Evolutionary conservation across 2,888 invertebrate genomes (phyloP), one percentile per base, ranked within the genome.

Genomic region (Malthinus seriepunctatus): DNA sequence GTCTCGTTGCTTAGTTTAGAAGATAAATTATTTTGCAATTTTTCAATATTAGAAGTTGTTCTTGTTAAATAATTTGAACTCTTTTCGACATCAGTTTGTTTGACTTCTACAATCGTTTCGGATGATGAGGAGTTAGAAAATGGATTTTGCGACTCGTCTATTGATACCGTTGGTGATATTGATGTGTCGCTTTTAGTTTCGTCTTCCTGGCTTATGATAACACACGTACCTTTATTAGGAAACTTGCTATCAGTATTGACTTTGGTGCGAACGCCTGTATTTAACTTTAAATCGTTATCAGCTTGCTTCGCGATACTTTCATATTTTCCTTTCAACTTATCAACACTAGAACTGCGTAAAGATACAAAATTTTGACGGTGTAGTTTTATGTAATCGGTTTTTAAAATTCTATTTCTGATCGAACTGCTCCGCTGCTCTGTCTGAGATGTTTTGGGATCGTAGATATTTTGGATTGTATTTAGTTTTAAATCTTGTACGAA

Each of bases 1-100:
- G 67, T 66, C 14, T 64, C 66, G 44, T 51, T 53, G 42, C 63
- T 66, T 14, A 65, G 54, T 66, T 69, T 73, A 6, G 68, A 51
- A 7, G 59, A 51, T 31, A 55, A 54, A 52, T 54, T 63, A 44
- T 35, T 62, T 59, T 64, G 64, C 8, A 57, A 34, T 39, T 53
- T 56, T 49, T 58, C 60, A 8, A 60, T 61, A 8, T 63, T 57
- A 1, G 51, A 47, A 8, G 39, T 59, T 7, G 60, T 58, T 49
- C 59, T 51, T 32, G 42, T 45, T 32, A 51, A 33, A 7, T 46
- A 45, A 38, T 50, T 37, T 34, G 45, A 8, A 44, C 15, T 44
- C 3, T 23, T 44, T 8, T 42, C 39, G 15, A 6, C 11, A 2
- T 39, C 14, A 9, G 1, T 2, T n/a, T 23, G 15, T 8, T 42